These are phyloP conservation scores for Eurois occulta DNA, from an alignment of 2,888 invertebrate genomes.

Conservation along the genomic window DNA sequence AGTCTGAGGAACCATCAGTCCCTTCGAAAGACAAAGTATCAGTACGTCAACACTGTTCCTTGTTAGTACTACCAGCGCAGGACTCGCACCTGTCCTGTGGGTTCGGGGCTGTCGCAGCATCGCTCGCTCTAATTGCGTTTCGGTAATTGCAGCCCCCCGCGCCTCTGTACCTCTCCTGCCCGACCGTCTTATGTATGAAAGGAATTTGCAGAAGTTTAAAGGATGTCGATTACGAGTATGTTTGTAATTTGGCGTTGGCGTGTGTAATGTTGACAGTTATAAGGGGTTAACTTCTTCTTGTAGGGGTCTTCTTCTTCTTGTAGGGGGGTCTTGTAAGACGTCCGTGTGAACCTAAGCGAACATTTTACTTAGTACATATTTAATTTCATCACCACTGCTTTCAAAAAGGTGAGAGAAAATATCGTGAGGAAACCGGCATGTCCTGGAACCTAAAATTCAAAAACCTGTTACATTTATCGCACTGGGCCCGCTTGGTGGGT, in stretches of 20 bases:
- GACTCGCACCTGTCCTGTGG: conserved; percentile 45
- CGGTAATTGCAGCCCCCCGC: conserved; percentile 56
- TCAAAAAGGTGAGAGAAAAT: not conserved
- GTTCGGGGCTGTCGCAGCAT: conserved; percentile 31
- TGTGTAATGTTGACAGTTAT: not conserved
- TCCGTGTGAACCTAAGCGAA: not conserved
- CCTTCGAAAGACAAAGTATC: not conserved
- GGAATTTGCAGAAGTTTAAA: conserved; percentile 20
- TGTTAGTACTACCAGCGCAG: not conserved
- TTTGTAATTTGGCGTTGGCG: not conserved
- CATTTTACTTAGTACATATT: not conserved
- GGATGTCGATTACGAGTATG: not conserved
- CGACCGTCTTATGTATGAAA: not conserved
- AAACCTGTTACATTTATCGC: not conserved
- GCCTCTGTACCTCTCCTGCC: not conserved
- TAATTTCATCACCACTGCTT: not conserved
- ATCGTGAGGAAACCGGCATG: not conserved
- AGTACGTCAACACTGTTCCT: conserved; percentile 31
- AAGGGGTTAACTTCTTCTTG: not conserved
- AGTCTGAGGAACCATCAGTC: not conserved
- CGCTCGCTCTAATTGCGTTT: conserved; percentile 58
- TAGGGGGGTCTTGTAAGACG: too few species aligned
- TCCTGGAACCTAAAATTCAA: not conserved
- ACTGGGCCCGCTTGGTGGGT: not conserved
- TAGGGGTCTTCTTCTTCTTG: too few species aligned